Evolutionary conservation across 2,113 vertebrate genomes (phyloP).

Genomic region (Etia nguti): DNA sequence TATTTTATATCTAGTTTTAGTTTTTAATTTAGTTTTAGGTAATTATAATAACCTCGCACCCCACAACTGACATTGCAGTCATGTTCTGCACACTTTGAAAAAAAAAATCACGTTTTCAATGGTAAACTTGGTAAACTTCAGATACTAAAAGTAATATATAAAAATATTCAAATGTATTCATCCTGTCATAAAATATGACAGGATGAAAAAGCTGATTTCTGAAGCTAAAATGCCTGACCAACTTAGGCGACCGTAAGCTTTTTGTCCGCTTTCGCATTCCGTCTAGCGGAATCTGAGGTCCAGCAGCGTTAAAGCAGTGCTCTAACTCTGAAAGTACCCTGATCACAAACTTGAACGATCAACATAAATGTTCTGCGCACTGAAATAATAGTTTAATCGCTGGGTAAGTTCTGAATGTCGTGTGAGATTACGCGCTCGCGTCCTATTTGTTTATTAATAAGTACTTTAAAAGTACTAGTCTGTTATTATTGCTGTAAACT

Average conservation of each 20-base stretch:
- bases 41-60: background rate
- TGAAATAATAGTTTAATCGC: background rate
- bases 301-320: background rate
- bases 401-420: background rate
- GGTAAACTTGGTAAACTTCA: background rate
- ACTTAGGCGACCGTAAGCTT: background rate
- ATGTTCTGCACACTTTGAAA: background rate
- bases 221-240: background rate
- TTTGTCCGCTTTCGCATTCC: slow-evolving; percentile 24
- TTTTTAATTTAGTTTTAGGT: background rate
- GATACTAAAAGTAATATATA: background rate
- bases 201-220: background rate
- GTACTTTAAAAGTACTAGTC: background rate
- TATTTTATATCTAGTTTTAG: background rate
- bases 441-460: background rate
- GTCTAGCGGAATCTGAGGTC: background rate
- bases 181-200: background rate
- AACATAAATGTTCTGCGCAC: background rate
- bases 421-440: no score
- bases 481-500: background rate
- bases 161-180: background rate
- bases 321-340: background rate
- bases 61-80: background rate
- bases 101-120: background rate
- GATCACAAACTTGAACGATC: background rate